Evolutionary conservation across 2,113 vertebrate species (phyloP), one percentile per base, ranked within the genome.

Genomic region (Phalacrocorax carbo): DNA sequence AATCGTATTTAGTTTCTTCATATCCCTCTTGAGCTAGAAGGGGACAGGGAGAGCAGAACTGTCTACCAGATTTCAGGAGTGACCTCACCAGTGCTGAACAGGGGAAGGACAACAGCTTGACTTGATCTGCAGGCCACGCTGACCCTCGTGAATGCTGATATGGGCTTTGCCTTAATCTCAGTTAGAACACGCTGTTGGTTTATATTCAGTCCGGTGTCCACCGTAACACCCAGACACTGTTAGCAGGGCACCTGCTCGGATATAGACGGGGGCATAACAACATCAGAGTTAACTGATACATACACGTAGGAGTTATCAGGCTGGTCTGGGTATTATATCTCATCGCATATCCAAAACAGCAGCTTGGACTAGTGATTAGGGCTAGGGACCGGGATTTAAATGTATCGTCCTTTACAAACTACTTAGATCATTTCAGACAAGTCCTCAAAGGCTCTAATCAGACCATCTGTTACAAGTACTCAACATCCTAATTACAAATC

Each of bases 161-260:
- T 2, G 26, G 65, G 60, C 54, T 90, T 86, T 52, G 21, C 38
- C 22, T 80, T 76, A 27, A 60, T 61, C n/a, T 44, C 40, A 54
- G 21, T 4, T 48, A 51, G 58, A 75, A 11, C n/a, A 32, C 55
- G 17, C 7, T 2, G 0, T 17, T 64, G 44, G 38, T 42, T 94
- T 60, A 29, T 29, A n/a, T 13, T 77, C 42, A 55, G 29, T 9
- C 21, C 65, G 25, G 19, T 64, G 40, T 44, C 62, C 44, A 9
- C 16, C 1, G 0, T 29, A 51, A 57, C 40, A 57, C 19, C 22
- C 10, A 65, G 22, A 5, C 8, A 0, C 62, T 30, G 15, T 30
- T 23, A 65, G 21, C 11, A 27, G 60, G 26, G 54, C 44, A 90
- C 54, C 36, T 85, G 32, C 18, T 82, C 40, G 66, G 58, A 9